Evolutionary conservation across 2,113 vertebrate species (phyloP).

Genomic region (Notechis scutatus): DNA sequence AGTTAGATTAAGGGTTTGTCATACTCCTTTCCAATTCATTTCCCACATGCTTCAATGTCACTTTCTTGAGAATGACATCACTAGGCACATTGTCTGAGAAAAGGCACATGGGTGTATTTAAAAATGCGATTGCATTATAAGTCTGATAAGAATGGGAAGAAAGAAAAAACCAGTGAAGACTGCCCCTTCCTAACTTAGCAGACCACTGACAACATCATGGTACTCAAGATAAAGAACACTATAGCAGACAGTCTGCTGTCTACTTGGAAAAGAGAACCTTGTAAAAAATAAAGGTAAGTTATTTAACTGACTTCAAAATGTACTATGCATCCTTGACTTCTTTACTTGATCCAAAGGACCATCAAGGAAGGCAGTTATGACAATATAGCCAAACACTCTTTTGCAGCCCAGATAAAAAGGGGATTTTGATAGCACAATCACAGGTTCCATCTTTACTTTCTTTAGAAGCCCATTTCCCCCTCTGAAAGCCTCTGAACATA

Average conservation of each 20-base stretch:
- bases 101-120: neutral
- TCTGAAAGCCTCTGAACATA: neutral
- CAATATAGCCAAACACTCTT: neutral
- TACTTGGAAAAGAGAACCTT: neutral
- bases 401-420: neutral
- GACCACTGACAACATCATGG: neutral
- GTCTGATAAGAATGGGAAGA: neutral
- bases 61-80: neutral
- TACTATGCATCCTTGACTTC: neutral
- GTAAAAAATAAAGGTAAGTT: neutral
- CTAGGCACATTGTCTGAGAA: neutral
- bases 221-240: neutral
- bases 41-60: neutral
- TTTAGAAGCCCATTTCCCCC: neutral
- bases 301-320: neutral
- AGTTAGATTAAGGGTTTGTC: neutral
- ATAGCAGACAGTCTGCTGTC: neutral
- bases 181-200: neutral
- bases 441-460: neutral
- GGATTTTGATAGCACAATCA: neutral
- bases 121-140: neutral
- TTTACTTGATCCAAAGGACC: neutral
- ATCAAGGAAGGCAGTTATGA: neutral
- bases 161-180: neutral
- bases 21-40: neutral